Base-by-base conservation (phyloP, 2,113 vertebrate species). In the Microcebus murinus region DNA sequence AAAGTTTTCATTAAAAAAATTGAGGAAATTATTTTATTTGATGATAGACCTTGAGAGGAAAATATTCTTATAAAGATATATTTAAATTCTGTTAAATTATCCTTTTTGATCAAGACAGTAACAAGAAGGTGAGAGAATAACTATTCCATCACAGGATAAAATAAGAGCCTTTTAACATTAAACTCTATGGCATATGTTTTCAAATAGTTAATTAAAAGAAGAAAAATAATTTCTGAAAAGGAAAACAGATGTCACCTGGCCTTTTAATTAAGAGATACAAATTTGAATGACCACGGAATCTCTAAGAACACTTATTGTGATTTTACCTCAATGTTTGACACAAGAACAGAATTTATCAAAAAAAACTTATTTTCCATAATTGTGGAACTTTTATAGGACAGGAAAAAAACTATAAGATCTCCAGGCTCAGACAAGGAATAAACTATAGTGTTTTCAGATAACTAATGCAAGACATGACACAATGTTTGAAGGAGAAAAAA, bases 11-110 rank as follows among this genome's bases (percentile, higher is more conserved):
- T 36, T 42, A 88, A 79, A 71, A 73, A 77, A 29, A 18, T 55
- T 67, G 21, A 92, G 59, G 85, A 81, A 86, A 61, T 74, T 88
- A 36, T 59, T 94, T 57, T n/a, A 76, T 86, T 90, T 96, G 45
- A 90, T 77, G 4, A 74, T 52, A 59, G 74, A 21, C 27, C 42
- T 59, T 80, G 7, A 94, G 10, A 36, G 15, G 10, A 77, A 20
- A 67, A 94, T 86, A 90, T 81, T 94, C 68, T 81, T 94, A 71
- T 15, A 74, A 31, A 92, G 21, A 84, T 18, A 71, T 70, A 59
- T 65, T 27, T 79, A 67, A 80, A 74, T 91, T 93, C 15, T 83
- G 9, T 71, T 89, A 91, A 87, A 85, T 65, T 77, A 6, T 3
- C 4, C 25, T 42, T 86, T 90, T 68, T 27, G n/a, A 34, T 70